phyloP scores from a whole-genome alignment of 2,888 invertebrate genomes.

The Carpatolechia fugitivella region DNA sequence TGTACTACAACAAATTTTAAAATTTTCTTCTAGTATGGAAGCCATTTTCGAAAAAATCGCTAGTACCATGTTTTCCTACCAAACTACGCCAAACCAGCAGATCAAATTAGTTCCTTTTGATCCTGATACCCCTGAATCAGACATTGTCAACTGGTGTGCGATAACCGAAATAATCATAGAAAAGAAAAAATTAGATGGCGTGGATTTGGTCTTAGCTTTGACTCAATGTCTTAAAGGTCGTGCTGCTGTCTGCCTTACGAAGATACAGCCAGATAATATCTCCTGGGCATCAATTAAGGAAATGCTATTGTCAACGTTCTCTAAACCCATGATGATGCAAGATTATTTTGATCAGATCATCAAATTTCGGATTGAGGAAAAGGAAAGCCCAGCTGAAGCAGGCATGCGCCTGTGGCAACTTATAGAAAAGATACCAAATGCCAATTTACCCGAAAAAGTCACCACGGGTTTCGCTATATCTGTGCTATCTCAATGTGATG shows the following conservation, averaged over 20 bases:
- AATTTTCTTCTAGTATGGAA: too few species aligned
- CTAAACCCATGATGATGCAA: too few species aligned
- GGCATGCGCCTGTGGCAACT: background rate
- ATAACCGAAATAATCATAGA: constrained; percentile 23
- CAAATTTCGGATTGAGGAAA: constrained; percentile 16
- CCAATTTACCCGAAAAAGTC: constrained; percentile 8
- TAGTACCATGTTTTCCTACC: too few species aligned
- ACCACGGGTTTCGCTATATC: constrained; percentile 1
- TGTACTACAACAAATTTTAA: too few species aligned
- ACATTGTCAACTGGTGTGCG: constrained; percentile 29
- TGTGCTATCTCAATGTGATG: background rate
- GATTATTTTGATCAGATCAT: constrained; percentile 18
- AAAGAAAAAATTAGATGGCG: constrained; percentile 22
- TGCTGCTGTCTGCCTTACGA: constrained; percentile 11
- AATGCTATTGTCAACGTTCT: constrained; percentile 16
- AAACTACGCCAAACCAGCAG: too few species aligned
- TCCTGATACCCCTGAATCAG: constrained; percentile 25
- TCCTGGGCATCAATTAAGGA: constrained; percentile 18
- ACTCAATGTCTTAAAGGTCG: constrained; percentile 15
- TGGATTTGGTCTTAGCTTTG: constrained; percentile 13
- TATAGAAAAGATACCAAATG: constrained; percentile 20
- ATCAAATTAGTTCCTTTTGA: too few species aligned
- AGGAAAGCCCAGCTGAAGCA: constrained; percentile 18
- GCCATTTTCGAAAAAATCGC: too few species aligned
- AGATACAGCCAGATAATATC: constrained; percentile 17